Base-by-base conservation (phyloP, 2,797 vertebrate genomes). In the Pelochelys cantorii region DNA sequence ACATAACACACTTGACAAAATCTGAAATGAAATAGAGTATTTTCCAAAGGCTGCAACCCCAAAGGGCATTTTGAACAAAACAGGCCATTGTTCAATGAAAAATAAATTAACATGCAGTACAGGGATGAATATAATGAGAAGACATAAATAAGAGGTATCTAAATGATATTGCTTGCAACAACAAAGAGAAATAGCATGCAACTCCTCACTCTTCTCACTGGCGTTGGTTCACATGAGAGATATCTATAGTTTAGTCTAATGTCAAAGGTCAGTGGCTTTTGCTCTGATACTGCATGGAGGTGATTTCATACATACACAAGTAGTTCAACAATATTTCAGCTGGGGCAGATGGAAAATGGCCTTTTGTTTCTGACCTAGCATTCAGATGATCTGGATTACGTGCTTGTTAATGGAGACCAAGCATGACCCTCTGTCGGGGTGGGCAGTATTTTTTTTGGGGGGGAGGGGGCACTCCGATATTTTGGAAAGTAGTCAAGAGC, bases 41-140 rank as follows among this genome's bases (percentile, higher is more conserved):
- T 71, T 86, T 54, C 34, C 48, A 74, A 90, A 57, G 11, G 14
- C n/a, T 59, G 2, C 9, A 79, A 55, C 5, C 12, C 55, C 87
- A 81, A 85, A 56, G 81, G 54, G 60, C 74, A 31, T 85, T 93
- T 68, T 56, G 75, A 86, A 84, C 68, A 89, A 90, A 88, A 23
- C 62, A 65, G 25, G 48, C 6, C 65, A 80, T 79, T 3, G 34
- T 37, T 96, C 65, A 42, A 77, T 54, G 14, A 3, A 34, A 88
- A 75, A 78, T 15, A 86, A 88, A 74, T 53, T 48, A 52, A 31
- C 3, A 48, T 87, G 31, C 23, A 57, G 56, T 93, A 79, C 55
- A 74, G 60, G 65, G 2, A 11, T 89, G 42, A 7, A 56, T 87
- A 79, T 60, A 88, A 77, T 78, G 85, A 81, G 88, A 34, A 25